Conservation (phyloP, 2,888 invertebrate genomes). For the Drosophila phalerata region DNA sequence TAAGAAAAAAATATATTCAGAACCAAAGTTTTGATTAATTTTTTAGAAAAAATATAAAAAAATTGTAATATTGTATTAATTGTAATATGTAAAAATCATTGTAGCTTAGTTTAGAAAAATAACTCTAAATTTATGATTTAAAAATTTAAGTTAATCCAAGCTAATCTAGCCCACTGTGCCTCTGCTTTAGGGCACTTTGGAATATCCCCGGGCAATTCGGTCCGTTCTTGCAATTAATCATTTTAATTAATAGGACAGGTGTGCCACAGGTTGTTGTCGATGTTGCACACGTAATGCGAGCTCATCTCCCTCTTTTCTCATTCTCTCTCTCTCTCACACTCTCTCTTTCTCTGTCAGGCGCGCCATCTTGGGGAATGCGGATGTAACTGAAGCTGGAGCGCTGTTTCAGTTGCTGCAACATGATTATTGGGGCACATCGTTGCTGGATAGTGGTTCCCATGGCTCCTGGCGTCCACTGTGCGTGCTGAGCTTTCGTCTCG, state of each 20-base stretch:
- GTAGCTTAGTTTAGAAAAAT: too few relatives aligned
- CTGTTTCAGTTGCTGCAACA: conserved; percentile 88
- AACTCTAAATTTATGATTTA: too few relatives aligned
- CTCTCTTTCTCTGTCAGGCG: conserved; percentile 88
- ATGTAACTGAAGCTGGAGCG: conserved; percentile 91
- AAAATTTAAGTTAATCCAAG: too few relatives aligned
- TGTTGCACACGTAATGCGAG: conserved; percentile 53
- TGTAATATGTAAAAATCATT: too few relatives aligned
- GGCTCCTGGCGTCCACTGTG: conserved; percentile 97
- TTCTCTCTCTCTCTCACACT: conserved; percentile 45
- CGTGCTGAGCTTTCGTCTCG: conserved; percentile 94
- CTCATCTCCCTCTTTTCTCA: conserved; percentile 38
- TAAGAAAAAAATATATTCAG: too few relatives aligned
- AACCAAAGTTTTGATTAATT: too few relatives aligned
- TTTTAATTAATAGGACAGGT: conserved; percentile 81
- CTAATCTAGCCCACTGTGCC: neutral
- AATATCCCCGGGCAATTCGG: conserved; percentile 21
- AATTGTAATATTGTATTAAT: too few relatives aligned
- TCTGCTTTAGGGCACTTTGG: conserved; percentile 8
- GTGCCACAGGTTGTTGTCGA: conserved; percentile 75
- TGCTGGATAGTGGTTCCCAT: conserved; percentile 96
- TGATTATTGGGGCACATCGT: conserved; percentile 99
- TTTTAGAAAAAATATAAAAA: too few relatives aligned
- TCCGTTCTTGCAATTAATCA: conserved; percentile 67
- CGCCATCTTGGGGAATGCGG: conserved; percentile 97